Percentiles rank a stretch among this genome's conserved stretches.
phyloP scores from a whole-genome alignment of 1,140 invertebrate genomes.

The Chelonus insularis region DNA sequence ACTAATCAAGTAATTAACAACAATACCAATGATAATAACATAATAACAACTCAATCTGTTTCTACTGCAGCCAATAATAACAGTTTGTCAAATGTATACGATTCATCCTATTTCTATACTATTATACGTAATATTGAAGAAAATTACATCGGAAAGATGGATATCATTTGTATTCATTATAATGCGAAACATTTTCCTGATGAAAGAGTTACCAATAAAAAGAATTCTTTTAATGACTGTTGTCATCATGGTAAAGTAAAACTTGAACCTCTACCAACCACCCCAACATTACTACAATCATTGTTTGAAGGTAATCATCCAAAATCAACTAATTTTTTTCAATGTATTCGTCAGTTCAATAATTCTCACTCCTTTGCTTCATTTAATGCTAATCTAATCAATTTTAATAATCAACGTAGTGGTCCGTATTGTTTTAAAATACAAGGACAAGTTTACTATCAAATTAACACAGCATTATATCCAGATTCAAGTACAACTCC shows the following conservation, averaged over 20 bases:
- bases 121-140: too few relatives aligned
- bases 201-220: slow-evolving; percentile 7
- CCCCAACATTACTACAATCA: neutral
- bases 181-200: slow-evolving; percentile 10
- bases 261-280: neutral
- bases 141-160: slow-evolving; percentile 1
- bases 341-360: slow-evolving; percentile 15
- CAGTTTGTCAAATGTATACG: too few relatives aligned
- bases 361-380: slow-evolving; percentile 16
- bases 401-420: slow-evolving; percentile 2
- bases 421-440: slow-evolving; percentile 20
- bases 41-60: too few relatives aligned
- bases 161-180: slow-evolving; percentile 3
- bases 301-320: slow-evolving; percentile 13
- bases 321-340: slow-evolving; percentile 17
- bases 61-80: too few relatives aligned
- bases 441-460: slow-evolving; percentile 11
- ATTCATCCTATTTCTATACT: too few relatives aligned
- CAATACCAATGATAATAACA: too few relatives aligned
- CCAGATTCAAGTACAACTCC: neutral
- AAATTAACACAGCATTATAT: neutral
- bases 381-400: slow-evolving; percentile 19
- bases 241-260: slow-evolving; percentile 15
- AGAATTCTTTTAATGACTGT: slow-evolving; percentile 18
- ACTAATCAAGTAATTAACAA: too few relatives aligned